These are phyloP conservation scores for Bos taurus DNA, from an alignment of 2,113 vertebrate species.

Conservation along the genomic window DNA sequence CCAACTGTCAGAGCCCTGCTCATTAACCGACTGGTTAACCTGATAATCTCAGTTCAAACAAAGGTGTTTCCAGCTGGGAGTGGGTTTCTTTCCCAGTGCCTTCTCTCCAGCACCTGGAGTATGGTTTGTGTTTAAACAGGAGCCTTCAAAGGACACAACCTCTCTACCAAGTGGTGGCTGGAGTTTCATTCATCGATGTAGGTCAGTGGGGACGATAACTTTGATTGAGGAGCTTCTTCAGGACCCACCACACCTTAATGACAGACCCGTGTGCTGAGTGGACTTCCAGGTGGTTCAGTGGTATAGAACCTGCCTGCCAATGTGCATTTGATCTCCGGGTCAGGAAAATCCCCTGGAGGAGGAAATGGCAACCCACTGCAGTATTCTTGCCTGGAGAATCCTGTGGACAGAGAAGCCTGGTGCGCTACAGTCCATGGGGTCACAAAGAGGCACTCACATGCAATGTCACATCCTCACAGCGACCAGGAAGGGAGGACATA, in stretches of 20 bases:
- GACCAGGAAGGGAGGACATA: not conserved
- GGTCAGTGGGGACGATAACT: not conserved
- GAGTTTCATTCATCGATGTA: not conserved
- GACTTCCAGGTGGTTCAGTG: not conserved
- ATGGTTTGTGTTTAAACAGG: not conserved
- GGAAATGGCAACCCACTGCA: not conserved
- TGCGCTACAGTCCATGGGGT: not conserved
- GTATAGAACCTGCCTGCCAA: not conserved
- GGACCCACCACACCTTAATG: not conserved
- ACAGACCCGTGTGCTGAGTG: not conserved
- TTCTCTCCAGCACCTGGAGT: not conserved
- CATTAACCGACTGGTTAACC: no score
- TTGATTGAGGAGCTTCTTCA: not conserved
- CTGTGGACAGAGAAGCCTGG: not conserved
- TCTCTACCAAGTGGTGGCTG: not conserved
- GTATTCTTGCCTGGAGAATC: not conserved
- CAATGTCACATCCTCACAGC: accelerated
- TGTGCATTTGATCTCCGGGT: not conserved
- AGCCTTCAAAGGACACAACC: not conserved
- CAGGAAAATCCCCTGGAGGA: not conserved
- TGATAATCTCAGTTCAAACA: not conserved
- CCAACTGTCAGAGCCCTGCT: not conserved
- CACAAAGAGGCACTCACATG: not conserved
- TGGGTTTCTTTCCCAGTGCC: not conserved
- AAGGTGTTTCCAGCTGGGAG: not conserved